Percentiles rank a stretch among this genome's conserved stretches.
Conservation (phyloP, 2,113 vertebrate species). For the Saguinus imperator region DNA sequence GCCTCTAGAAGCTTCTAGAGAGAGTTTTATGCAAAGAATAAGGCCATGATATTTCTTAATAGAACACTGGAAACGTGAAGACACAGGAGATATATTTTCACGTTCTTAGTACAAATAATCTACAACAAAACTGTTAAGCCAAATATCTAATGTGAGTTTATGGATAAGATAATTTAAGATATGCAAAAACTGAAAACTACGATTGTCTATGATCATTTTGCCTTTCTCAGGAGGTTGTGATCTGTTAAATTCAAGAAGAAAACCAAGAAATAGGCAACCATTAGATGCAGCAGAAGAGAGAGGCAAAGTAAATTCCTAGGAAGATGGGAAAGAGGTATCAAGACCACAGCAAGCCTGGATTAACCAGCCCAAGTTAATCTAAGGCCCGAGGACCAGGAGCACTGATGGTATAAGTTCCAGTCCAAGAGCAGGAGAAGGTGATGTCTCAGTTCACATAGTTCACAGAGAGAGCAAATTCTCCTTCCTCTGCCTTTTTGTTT, state of each 20-base stretch:
- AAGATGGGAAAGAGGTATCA: not conserved
- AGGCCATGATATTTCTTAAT: not conserved
- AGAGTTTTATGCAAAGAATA: not conserved
- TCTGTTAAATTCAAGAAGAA: not conserved
- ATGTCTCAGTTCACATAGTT: not conserved
- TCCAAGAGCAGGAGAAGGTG: not conserved
- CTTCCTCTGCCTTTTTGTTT: not conserved
- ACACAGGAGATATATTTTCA: not conserved
- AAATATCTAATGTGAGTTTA: not conserved
- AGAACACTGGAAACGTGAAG: not conserved
- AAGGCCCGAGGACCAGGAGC: too few species aligned
- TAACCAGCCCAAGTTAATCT: not conserved
- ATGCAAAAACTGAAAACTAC: not conserved
- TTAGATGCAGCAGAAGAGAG: not conserved
- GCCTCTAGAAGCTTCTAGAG: not conserved
- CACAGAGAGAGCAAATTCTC: not conserved
- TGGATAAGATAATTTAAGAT: not conserved
- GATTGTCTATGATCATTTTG: not conserved
- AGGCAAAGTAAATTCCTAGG: not conserved
- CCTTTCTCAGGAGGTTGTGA: not conserved
- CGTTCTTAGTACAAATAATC: not conserved
- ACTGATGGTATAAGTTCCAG: fast-evolving
- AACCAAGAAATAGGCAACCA: not conserved
- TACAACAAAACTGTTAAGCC: not conserved
- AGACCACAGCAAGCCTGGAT: not conserved